Percentiles rank a stretch among this genome's conserved stretches.
Evolutionary conservation across 92 coral and sea anemone genomes (phyloP).

Genomic region (Heteractis magnifica): DNA sequence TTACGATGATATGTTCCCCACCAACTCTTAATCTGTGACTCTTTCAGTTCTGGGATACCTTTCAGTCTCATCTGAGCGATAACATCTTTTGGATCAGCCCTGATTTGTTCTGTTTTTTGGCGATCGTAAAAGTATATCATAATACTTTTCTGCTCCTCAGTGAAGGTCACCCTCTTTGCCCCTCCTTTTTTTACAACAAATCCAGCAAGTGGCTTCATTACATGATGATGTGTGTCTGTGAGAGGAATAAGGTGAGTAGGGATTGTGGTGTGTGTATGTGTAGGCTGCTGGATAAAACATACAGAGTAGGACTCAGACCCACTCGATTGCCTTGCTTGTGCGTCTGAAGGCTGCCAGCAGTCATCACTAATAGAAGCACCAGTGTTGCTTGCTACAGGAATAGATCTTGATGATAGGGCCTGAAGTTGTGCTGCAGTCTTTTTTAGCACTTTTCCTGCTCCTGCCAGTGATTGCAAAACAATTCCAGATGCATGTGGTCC

Average conservation of each 20-base stretch:
- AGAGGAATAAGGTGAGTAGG: background rate
- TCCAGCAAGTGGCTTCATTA: background rate
- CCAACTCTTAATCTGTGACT: slow-evolving; percentile 52
- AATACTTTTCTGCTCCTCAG: slow-evolving; percentile 43
- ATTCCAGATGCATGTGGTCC: slow-evolving; percentile 28
- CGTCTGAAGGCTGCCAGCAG: slow-evolving; percentile 9
- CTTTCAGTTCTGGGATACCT: slow-evolving; percentile 41
- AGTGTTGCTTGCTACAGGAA: slow-evolving; percentile 21
- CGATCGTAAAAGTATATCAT: slow-evolving; percentile 39
- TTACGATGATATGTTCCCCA: slow-evolving; percentile 55
- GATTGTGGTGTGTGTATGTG: background rate
- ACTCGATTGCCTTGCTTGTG: background rate
- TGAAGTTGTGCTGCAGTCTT: slow-evolving; percentile 14
- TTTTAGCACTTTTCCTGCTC: slow-evolving; percentile 27
- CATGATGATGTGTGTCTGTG: no score
- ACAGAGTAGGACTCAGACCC: slow-evolving; percentile 18
- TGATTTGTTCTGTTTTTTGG: slow-evolving; percentile 29
- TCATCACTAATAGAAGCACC: slow-evolving; percentile 29
- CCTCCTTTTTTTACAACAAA: slow-evolving; percentile 9
- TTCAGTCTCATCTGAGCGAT: slow-evolving; percentile 33
- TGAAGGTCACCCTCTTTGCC: slow-evolving; percentile 25
- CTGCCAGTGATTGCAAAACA: slow-evolving; percentile 42
- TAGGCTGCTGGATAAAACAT: slow-evolving; percentile 9
- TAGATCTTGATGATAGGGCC: slow-evolving; percentile 11
- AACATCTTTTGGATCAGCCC: slow-evolving; percentile 47